Evolutionary conservation across 1,140 invertebrate species (phyloP).

Genomic region (Lepidurus couesii): DNA sequence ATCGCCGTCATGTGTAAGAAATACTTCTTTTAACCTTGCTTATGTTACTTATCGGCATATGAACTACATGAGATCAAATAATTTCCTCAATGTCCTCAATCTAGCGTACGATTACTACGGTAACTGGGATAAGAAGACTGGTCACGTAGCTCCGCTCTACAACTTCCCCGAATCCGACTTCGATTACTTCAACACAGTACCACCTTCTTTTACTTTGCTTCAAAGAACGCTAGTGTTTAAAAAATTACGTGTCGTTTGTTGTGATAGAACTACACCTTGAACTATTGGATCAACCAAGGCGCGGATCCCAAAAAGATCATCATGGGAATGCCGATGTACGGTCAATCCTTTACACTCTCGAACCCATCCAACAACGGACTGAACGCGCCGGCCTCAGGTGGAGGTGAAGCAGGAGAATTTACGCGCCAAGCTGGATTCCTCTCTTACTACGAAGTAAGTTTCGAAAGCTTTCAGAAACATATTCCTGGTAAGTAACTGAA

Average conservation of each 20-base stretch:
- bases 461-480: too few relatives aligned
- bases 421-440: conserved; percentile 77
- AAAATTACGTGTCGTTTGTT: neutral
- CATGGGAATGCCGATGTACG: conserved; percentile 60
- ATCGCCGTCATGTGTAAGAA: conserved; percentile 40
- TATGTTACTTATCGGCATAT: conserved; percentile 42
- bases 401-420: conserved; percentile 72
- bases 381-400: conserved; percentile 54
- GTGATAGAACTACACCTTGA: conserved; percentile 35
- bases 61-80: conserved; percentile 47
- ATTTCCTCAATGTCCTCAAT: conserved; percentile 45
- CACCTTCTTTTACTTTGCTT: conserved; percentile 22
- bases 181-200: conserved; percentile 46
- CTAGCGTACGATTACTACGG: conserved; percentile 49
- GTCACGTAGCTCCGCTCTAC: conserved; percentile 49
- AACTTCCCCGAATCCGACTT: conserved; percentile 44
- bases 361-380: conserved; percentile 46
- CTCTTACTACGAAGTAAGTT: conserved; percentile 73
- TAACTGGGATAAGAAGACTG: conserved; percentile 49
- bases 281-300: conserved; percentile 58
- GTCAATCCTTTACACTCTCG: conserved; percentile 57
- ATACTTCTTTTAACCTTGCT: conserved; percentile 44
- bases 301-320: conserved; percentile 56
- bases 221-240: neutral
- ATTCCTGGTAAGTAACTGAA: neutral